phyloP scores from a whole-genome alignment of 1,140 invertebrate genomes.

The Drosophila nigromelanica region DNA sequence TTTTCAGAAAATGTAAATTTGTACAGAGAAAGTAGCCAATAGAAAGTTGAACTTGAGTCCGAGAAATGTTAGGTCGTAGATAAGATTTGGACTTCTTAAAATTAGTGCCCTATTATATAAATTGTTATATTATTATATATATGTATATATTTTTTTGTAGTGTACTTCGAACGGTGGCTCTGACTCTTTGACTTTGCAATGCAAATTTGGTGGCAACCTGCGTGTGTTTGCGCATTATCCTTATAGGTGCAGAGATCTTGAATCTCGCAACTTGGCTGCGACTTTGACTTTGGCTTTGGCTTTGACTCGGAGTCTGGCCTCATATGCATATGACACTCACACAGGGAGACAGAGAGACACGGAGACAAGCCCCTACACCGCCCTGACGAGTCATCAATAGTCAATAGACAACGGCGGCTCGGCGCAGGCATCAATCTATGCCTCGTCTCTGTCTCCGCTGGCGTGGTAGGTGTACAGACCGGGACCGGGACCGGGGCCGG shows the following conservation, averaged over 20 bases:
- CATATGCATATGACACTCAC: constrained; percentile 78
- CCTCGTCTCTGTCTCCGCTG: constrained; percentile 12
- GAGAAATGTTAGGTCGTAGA: too few relatives aligned
- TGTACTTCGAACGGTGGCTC: constrained; percentile 13
- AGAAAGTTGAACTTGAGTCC: too few relatives aligned
- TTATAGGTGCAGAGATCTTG: constrained; percentile 56
- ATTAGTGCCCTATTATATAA: not conserved
- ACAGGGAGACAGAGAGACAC: not conserved
- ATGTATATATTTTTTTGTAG: constrained; percentile 7
- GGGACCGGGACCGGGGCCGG: constrained; percentile 7
- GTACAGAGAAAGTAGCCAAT: too few relatives aligned
- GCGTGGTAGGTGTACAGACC: constrained; percentile 3
- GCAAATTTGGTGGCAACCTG: constrained; percentile 73
- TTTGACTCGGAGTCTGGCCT: constrained; percentile 29
- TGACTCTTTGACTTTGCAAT: constrained; percentile 55
- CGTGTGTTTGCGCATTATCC: constrained; percentile 70
- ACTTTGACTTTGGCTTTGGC: not conserved
- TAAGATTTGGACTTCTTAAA: too few relatives aligned
- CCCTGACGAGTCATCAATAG: constrained; percentile 67
- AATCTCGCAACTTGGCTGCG: constrained; percentile 19
- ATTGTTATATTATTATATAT: not conserved
- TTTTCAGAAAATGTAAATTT: too few relatives aligned
- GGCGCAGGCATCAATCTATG: constrained; percentile 69
- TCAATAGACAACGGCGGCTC: constrained; percentile 63
- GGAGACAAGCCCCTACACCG: not conserved